A percentile compares a stretch with the other conserved stretches of the same genome.
Conservation (phyloP, 2,888 invertebrate species). For the Venusia cambrica region DNA sequence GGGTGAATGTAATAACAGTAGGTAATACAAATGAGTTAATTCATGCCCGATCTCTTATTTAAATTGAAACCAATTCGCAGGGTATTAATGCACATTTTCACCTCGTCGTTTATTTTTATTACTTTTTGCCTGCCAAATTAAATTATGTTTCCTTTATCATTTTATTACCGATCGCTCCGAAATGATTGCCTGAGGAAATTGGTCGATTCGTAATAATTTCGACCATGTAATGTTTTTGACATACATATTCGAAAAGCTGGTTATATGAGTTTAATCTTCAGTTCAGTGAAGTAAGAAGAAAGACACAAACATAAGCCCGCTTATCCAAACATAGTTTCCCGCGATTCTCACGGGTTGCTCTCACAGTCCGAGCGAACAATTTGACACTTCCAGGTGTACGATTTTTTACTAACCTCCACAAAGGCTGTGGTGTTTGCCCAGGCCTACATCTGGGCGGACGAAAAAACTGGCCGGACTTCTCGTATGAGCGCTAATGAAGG, state of each 20-base stretch:
- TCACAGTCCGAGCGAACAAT: conserved; percentile 73
- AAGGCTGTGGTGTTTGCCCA: conserved; percentile 66
- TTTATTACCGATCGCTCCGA: neutral
- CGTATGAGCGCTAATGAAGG: conserved; percentile 68
- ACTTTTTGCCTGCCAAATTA: neutral
- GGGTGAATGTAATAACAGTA: no score
- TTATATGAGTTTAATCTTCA: conserved; percentile 5
- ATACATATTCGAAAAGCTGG: conserved; percentile 6
- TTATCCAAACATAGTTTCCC: conserved; percentile 27
- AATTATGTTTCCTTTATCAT: conserved; percentile 2
- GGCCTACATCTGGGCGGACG: conserved; percentile 74
- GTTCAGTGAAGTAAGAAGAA: conserved; percentile 15
- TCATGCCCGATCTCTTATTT: no score
- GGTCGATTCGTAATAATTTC: no score
- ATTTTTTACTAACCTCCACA: conserved; percentile 70
- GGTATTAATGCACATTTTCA: no score
- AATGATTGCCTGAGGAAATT: conserved; percentile 4
- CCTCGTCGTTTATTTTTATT: neutral
- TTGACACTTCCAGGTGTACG: conserved; percentile 80
- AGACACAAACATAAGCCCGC: conserved; percentile 37
- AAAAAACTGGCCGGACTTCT: conserved; percentile 77
- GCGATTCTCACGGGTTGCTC: conserved; percentile 69
- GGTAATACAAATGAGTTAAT: no score
- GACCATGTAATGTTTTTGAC: no score
- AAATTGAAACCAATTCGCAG: no score